Percentiles rank a stretch among this genome's conserved stretches.
These are phyloP conservation scores for Sciurus carolinensis DNA, from an alignment of 2,797 vertebrate species.

Conservation along the genomic window DNA sequence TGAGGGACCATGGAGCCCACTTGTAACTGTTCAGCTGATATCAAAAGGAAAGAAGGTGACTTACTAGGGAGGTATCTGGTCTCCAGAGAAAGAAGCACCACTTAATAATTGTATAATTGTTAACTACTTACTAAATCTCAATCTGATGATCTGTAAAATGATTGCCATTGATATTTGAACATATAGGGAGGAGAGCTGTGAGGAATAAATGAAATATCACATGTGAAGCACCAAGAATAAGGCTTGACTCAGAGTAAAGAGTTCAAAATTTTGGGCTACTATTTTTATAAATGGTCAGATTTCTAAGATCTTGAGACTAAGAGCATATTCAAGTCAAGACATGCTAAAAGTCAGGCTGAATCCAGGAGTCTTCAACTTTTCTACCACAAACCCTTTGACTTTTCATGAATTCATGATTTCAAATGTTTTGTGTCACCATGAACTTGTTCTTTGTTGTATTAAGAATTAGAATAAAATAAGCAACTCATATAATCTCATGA, in stretches of 20 bases:
- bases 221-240: background rate
- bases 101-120: background rate
- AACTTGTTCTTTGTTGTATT: background rate
- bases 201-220: background rate
- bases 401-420: background rate
- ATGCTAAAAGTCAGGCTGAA: background rate
- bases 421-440: background rate
- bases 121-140: background rate
- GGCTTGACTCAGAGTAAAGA: background rate
- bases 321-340: background rate
- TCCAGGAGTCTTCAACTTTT: background rate
- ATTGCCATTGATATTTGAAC: background rate
- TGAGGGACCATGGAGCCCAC: background rate
- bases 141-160: background rate
- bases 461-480: background rate
- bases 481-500: accelerated
- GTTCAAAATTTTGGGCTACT: background rate
- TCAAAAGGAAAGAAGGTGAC: background rate
- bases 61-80: background rate
- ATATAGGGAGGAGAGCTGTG: background rate
- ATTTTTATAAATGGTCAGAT: background rate
- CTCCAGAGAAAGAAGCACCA: background rate
- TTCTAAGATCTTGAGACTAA: background rate
- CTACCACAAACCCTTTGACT: background rate
- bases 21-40: background rate